phyloP scores from a whole-genome alignment of 1,140 invertebrate genomes.

The Drosophila sulfurigaster region DNA sequence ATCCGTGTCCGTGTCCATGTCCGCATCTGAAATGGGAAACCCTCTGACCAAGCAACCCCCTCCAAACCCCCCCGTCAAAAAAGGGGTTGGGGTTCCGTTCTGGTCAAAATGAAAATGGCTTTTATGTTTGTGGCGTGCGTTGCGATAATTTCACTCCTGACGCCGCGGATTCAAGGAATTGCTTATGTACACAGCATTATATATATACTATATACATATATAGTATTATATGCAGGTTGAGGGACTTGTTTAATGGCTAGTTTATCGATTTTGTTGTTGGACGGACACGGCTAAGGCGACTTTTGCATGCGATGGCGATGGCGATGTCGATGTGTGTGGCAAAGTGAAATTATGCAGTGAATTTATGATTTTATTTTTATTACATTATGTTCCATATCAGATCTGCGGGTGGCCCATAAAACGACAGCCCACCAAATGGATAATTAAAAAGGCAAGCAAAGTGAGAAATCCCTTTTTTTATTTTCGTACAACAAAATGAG shows the following conservation, averaged over 20 bases:
- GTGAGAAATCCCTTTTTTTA: neutral
- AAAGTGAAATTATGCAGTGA: conserved; percentile 30
- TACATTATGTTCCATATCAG: conserved; percentile 36
- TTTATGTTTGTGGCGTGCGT: conserved; percentile 76
- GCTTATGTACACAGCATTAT: conserved; percentile 33
- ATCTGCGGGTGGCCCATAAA: conserved; percentile 25
- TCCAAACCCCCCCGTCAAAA: conserved; percentile 4
- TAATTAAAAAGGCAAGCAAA: conserved; percentile 13
- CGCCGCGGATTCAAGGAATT: conserved; percentile 65
- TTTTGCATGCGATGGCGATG: neutral
- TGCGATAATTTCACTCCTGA: conserved; percentile 71
- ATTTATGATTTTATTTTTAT: conserved; percentile 56
- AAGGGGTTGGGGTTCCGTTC: conserved; percentile 25
- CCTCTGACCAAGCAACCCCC: conserved; percentile 29
- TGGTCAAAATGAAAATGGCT: conserved; percentile 76
- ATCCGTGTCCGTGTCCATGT: conserved; percentile 6
- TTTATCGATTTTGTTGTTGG: conserved; percentile 47
- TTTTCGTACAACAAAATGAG: too few relatives aligned
- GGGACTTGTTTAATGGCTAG: conserved; percentile 38
- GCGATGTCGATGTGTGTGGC: neutral
- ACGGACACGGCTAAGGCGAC: neutral
- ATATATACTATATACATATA: conserved; percentile 16
- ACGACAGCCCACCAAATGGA: neutral
- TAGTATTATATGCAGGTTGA: neutral
- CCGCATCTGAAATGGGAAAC: conserved; percentile 2